These are phyloP conservation scores for Halcyon chelicuti DNA, from an alignment of 2,797 vertebrate genomes.

Conservation along the genomic window DNA sequence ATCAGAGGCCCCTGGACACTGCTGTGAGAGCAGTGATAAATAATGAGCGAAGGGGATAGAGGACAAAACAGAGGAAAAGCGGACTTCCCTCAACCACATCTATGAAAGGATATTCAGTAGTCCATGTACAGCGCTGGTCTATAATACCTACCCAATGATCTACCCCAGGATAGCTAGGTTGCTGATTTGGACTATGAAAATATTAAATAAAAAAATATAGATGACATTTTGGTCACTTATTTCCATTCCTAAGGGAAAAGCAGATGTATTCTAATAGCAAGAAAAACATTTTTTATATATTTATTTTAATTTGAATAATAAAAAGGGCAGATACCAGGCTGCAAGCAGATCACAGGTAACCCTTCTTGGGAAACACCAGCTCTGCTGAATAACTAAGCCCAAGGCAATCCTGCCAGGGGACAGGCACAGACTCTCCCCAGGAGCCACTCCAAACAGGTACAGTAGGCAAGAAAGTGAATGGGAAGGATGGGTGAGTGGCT, in stretches of 20 bases:
- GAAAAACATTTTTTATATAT: not conserved
- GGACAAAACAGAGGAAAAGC: not conserved
- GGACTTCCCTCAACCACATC: not conserved
- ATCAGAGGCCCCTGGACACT: not conserved
- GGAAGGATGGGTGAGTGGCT: rapidly evolving
- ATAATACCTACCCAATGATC: not conserved
- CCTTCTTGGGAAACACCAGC: not conserved
- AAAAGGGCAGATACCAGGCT: not conserved
- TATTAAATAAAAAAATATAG: not conserved
- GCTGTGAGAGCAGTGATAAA: not conserved
- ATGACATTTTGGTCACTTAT: not conserved
- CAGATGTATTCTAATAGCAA: not conserved
- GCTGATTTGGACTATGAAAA: not conserved
- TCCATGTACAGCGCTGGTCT: not conserved
- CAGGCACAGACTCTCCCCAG: not conserved
- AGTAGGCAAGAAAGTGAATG: rapidly evolving
- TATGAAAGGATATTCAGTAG: not conserved
- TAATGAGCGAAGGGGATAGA: not conserved
- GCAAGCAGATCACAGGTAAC: not conserved
- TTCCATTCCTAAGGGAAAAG: not conserved
- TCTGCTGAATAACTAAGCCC: not conserved
- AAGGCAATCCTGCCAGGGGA: not conserved
- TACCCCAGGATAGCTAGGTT: not conserved
- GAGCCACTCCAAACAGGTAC: not conserved
- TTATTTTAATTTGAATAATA: not conserved